These are phyloP conservation scores for Dynastes hyllus DNA, from an alignment of 2,888 invertebrate genomes.

Conservation along the genomic window DNA sequence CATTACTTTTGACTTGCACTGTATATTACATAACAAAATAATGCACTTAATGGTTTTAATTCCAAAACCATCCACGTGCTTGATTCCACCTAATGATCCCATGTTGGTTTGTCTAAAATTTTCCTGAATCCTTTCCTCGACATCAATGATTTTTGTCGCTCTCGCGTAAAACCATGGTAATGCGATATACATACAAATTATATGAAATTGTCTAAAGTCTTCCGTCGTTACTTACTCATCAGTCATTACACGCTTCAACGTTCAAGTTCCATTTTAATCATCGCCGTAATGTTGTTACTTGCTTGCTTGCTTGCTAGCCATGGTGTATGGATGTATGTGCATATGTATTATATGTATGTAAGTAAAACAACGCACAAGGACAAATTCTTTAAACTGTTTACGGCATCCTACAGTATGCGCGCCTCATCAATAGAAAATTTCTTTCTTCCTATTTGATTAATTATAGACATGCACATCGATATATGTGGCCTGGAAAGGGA, in stretches of 20 bases:
- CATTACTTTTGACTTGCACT: no score
- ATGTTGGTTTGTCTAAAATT: no score
- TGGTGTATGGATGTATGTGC: neutral
- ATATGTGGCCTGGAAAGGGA: no score
- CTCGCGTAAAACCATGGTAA: no score
- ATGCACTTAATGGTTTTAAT: no score
- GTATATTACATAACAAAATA: no score
- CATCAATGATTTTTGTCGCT: neutral
- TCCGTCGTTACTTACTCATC: constrained; percentile 11
- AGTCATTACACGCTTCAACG: constrained; percentile 8
- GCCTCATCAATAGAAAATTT: constrained; percentile 14
- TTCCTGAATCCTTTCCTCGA: no score
- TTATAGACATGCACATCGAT: no score
- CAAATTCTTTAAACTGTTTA: constrained; percentile 25
- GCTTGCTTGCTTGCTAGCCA: neutral
- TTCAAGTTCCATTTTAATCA: constrained; percentile 32
- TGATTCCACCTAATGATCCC: no score
- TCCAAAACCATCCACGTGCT: no score
- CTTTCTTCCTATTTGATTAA: neutral
- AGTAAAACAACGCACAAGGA: constrained; percentile 12
- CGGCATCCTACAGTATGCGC: neutral
- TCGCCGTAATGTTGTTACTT: neutral
- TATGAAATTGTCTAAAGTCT: neutral
- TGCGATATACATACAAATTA: neutral
- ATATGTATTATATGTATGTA: constrained; percentile 1